These are phyloP conservation scores for Malthinus seriepunctatus DNA, from an alignment of 2,888 invertebrate genomes.

Conservation along the genomic window DNA sequence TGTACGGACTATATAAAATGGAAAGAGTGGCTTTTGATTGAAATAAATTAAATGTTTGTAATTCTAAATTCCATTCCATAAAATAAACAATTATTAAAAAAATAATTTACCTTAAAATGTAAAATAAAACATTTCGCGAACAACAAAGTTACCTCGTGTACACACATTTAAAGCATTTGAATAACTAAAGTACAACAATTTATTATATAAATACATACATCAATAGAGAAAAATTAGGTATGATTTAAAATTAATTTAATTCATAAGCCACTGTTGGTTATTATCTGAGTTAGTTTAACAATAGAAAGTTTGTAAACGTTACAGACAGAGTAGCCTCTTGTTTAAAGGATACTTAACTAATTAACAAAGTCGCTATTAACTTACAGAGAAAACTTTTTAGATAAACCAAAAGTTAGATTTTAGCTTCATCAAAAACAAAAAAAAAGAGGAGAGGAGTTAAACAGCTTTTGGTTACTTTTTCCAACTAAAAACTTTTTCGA, in stretches of 20 bases:
- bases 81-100: no score
- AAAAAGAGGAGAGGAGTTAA: not conserved
- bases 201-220: no score
- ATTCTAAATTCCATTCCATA: no score
- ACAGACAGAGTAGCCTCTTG: not conserved
- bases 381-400: not conserved
- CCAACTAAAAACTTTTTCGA: slow-evolving; percentile 3
- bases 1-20: no score
- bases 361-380: slow-evolving; percentile 7
- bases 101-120: no score
- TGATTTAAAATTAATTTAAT: not conserved
- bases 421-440: not conserved
- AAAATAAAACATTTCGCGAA: no score
- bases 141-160: no score
- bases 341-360: slow-evolving; percentile 1
- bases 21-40: no score
- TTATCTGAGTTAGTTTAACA: not conserved
- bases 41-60: no score
- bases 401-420: slow-evolving; percentile 6
- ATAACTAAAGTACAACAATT: no score
- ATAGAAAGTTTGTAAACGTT: not conserved
- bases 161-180: no score
- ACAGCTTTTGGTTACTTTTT: not conserved
- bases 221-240: no score
- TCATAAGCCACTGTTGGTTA: not conserved